Conservation (phyloP, 2,888 invertebrate genomes). For the Mesochorus sp. region DNA sequence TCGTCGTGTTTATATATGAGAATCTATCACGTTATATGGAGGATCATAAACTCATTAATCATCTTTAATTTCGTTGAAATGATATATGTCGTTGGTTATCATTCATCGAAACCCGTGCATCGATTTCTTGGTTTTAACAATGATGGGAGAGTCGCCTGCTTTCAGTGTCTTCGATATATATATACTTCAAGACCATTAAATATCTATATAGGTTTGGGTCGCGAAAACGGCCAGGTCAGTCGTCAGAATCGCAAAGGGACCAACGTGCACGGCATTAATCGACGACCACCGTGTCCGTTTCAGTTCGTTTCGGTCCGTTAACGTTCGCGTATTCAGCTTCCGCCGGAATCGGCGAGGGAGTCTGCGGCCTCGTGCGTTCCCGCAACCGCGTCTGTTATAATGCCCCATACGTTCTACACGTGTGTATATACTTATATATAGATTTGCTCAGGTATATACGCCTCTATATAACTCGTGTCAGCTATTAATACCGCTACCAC, state of each 20-base stretch:
- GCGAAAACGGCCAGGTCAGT: slow-evolving; percentile 27
- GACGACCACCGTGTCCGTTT: slow-evolving; percentile 69
- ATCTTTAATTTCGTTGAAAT: too few species aligned
- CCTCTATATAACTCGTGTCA: slow-evolving; percentile 47
- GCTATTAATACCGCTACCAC: slow-evolving; percentile 17
- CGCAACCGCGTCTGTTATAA: slow-evolving; percentile 39
- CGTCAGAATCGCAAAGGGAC: slow-evolving; percentile 59
- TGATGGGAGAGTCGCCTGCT: not conserved
- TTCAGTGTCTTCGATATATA: not conserved
- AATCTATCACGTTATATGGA: too few species aligned
- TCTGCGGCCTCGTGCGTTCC: slow-evolving; percentile 48
- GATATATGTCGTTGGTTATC: too few species aligned
- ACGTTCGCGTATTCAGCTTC: slow-evolving; percentile 70
- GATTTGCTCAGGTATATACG: too few species aligned
- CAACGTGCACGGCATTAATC: slow-evolving; percentile 68
- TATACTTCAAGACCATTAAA: not conserved
- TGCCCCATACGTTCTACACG: too few species aligned
- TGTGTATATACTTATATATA: too few species aligned
- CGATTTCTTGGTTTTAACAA: not conserved
- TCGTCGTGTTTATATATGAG: too few species aligned
- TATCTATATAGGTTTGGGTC: slow-evolving; percentile 22
- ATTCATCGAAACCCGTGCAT: not conserved
- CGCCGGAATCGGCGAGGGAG: slow-evolving; percentile 68
- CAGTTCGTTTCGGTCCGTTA: slow-evolving; percentile 70
- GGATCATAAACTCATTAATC: too few species aligned